Evolutionary conservation across 1,140 invertebrate species (phyloP), one percentile per base, ranked within the genome.

Genomic region (Penaeus vannamei): DNA sequence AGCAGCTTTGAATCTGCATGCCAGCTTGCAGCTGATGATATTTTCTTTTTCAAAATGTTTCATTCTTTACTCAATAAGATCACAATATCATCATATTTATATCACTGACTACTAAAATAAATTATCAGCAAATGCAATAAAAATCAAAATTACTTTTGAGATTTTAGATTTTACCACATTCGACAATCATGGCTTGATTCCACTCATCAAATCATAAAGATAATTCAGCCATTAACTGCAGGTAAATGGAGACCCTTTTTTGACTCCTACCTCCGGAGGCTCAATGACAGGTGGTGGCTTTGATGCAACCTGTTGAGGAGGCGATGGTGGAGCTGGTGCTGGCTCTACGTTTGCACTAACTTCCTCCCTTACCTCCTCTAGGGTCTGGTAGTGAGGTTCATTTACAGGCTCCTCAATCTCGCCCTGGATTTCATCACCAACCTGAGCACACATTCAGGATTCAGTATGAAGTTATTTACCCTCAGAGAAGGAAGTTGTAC

Each of bases 301-400:
- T 32, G 62, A 32, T n/a, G 29, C 60, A 46, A 26, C 61, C 20
- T 29, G 82, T 23, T 29, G 83, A 42, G 62, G 36, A 19, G 72
- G 72, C 7, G 72, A 29, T 29, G 85, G 85, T 64, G 60, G 59
- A 10, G 7, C 7, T 36, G 29, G 26, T n/a, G 32, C 26, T n/a
- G 26, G 83, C 36, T 72, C 59, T 17, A 26, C 72, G 17, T 22
- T 76, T 2, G 66, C 66, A 60, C n/a, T 46, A 22, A 84, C 81
- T 22, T 86, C 89, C 53, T 87, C 66, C 72, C 81, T 79, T 17
- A 90, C 86, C 32, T 86, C 89, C 72, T 90, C 86, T 22, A 87
- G 81, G 59, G 89, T 86, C 85, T 86, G 85, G 60, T 87, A 87
- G 29, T 87, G 86, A 72, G 86, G 89, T 7, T 90, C 90, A 59